A percentile compares a stretch with the other conserved stretches of the same genome.
Evolutionary conservation across 2,797 vertebrate species (phyloP).

Genomic region (Helicolenus hilgendorfi): DNA sequence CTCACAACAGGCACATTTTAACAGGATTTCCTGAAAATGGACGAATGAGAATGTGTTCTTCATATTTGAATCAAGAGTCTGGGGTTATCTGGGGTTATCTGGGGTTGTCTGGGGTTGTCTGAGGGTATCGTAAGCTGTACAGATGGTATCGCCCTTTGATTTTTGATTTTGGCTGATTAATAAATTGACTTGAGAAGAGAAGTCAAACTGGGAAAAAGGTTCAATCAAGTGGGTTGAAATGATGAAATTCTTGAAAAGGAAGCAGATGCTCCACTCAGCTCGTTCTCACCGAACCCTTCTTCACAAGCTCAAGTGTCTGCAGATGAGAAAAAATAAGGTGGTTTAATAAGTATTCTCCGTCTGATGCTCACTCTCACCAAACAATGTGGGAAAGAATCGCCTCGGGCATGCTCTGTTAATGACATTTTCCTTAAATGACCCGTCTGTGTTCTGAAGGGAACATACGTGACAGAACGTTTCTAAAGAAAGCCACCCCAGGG

Average conservation of each 20-base stretch:
- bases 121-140: neutral
- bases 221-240: neutral
- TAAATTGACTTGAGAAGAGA: neutral
- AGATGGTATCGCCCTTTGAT: neutral
- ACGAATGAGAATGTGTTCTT: neutral
- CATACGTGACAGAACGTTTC: neutral
- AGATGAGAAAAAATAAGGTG: neutral
- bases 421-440: conserved; percentile 2
- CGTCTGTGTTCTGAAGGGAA: neutral
- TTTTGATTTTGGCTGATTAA: neutral
- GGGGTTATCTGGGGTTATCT: rapidly evolving
- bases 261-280: neutral
- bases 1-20: neutral
- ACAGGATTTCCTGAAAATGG: too few relatives aligned
- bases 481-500: neutral
- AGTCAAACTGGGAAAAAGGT: neutral
- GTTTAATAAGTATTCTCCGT: neutral
- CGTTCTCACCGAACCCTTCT: neutral
- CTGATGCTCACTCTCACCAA: neutral
- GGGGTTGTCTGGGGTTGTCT: rapidly evolving
- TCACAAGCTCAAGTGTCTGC: neutral
- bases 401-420: neutral
- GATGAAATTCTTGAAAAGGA: neutral
- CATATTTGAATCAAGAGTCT: neutral
- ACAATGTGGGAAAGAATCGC: neutral